Conservation (phyloP, 2,888 invertebrate species). For the Tryphoninae sp. region DNA sequence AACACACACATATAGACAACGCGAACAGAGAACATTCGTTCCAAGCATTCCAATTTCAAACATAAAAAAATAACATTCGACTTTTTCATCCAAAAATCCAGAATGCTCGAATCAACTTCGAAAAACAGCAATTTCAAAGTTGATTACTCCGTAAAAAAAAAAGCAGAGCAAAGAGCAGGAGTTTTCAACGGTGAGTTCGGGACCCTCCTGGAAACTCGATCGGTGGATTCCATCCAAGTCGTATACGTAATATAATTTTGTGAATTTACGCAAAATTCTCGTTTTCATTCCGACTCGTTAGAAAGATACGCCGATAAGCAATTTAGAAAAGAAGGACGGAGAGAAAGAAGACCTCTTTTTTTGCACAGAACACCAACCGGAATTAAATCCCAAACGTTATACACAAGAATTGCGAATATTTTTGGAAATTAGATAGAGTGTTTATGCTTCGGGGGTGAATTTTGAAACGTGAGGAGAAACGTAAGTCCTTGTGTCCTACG, state of each 20-base stretch:
- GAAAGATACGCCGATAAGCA: conserved; percentile 9
- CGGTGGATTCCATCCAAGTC: neutral
- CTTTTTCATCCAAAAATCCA: conserved; percentile 1
- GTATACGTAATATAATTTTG: conserved; percentile 45
- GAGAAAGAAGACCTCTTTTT: neutral
- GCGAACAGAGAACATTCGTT: conserved; percentile 12
- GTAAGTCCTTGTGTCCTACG: conserved; percentile 31
- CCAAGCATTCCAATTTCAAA: conserved; percentile 38
- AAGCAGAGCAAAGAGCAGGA: neutral
- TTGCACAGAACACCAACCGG: conserved; percentile 12
- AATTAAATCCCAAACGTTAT: conserved; percentile 41
- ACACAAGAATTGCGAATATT: conserved; percentile 39
- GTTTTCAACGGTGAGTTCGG: neutral
- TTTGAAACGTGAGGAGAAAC: conserved; percentile 8
- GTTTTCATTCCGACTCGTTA: neutral
- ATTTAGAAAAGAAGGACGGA: conserved; percentile 6
- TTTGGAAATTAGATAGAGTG: conserved; percentile 60
- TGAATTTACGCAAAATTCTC: conserved; percentile 23
- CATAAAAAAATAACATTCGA: conserved; percentile 24
- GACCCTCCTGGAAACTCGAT: conserved; percentile 45
- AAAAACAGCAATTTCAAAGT: conserved; percentile 32
- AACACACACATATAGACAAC: neutral
- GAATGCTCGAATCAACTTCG: conserved; percentile 11
- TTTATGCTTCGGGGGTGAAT: conserved; percentile 50
- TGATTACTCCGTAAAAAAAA: conserved; percentile 38